Evolutionary conservation across 1,140 invertebrate species (phyloP), one percentile per base, ranked within the genome.

Genomic region (Procambarus clarkii): DNA sequence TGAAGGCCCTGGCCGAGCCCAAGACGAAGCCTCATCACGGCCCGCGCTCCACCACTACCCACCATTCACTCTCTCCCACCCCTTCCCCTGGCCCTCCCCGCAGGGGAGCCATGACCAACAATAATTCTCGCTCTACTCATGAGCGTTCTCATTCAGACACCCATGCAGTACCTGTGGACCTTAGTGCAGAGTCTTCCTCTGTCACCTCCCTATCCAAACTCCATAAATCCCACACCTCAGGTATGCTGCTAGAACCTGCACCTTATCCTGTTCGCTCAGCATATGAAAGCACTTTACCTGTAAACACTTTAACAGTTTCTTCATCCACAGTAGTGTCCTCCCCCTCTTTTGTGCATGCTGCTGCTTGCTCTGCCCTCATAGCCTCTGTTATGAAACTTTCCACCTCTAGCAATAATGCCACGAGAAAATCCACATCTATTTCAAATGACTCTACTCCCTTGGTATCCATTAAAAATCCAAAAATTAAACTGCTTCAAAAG

Each of bases 141-240:
- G 97, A 98, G 94, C 96, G 97, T 81, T 98, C 97, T 15, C 97
- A 98, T 94, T 98, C 97, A n/a, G 97, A 98, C 94, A 98, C 97
- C 5, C 97, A 96, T 87, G 92, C 94, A 45, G 83, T 97, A 3
- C 97, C 97, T 21, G 98, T 99, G 24, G 97, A 98, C 94, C 95
- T 99, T 74, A 98, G 97, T 87, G 97, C 98, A 15, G 98, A 99
- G 94, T 98, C 98, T 94, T 98, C 98, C 94, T 98, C 98, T 94
- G 98, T 99, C 82, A 98, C 98, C 50, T 98, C 97, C 93, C 96
- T 98, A 94, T 97, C 97, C 77, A 93, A 93, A 91, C 88, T 93
- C 79, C 95, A 98, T 92, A 98, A 98, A 95, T 98, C 97, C 64
- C 94, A 97, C 93, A 97, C 96, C 83, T 97, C 97, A 94, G 97